phyloP scores from a whole-genome alignment of 2,113 vertebrate genomes.

The Rhagologus leucostigma region DNA sequence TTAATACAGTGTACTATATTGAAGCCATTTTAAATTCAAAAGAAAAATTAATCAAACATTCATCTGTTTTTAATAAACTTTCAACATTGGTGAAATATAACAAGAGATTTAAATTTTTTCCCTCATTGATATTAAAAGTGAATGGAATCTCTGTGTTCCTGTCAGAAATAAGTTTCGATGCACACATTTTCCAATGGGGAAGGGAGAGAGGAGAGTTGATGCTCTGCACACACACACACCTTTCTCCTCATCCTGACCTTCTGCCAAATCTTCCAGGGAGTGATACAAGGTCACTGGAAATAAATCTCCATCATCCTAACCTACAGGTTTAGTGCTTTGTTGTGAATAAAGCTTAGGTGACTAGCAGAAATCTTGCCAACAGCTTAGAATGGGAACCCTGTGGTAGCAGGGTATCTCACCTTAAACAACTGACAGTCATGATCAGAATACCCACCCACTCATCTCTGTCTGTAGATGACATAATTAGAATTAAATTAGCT shows the following conservation, averaged over 20 bases:
- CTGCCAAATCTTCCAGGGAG: background rate
- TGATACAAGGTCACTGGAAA: background rate
- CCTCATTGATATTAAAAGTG: background rate
- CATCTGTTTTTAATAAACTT: background rate
- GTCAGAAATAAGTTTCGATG: background rate
- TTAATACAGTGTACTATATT: background rate
- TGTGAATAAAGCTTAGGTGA: background rate
- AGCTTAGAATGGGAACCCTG: accelerated
- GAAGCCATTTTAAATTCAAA: background rate
- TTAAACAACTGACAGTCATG: background rate
- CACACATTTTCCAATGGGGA: background rate
- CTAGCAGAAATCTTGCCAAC: background rate
- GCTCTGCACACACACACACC: background rate
- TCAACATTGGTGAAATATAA: background rate
- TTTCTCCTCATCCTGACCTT: background rate
- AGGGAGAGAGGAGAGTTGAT: background rate
- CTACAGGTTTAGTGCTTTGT: background rate
- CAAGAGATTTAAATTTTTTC: background rate
- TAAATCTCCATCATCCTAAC: background rate
- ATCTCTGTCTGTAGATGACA: background rate
- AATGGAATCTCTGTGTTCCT: background rate
- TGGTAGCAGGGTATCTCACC: background rate
- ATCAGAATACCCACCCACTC: background rate
- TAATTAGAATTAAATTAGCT: background rate
- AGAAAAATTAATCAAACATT: background rate